These are phyloP conservation scores for Bruchidius siliquastri DNA, from an alignment of 2,888 invertebrate species.

Conservation along the genomic window DNA sequence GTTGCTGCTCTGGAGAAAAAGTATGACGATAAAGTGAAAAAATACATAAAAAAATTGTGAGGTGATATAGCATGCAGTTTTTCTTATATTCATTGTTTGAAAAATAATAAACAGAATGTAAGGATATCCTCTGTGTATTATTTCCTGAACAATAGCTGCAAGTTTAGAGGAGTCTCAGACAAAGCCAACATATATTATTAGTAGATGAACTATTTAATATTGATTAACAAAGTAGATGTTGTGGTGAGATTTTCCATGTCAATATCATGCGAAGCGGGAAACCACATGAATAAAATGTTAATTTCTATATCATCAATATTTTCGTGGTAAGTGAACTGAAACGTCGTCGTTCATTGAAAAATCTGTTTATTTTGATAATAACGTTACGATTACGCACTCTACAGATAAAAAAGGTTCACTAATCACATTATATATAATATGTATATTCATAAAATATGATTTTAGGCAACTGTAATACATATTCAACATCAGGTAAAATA, in stretches of 20 bases:
- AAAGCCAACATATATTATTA: too few relatives aligned
- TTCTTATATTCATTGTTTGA: not conserved
- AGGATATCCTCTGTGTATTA: too few relatives aligned
- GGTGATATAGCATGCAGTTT: not conserved
- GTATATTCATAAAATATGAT: not conserved
- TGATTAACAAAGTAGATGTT: too few relatives aligned
- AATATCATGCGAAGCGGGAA: too few relatives aligned
- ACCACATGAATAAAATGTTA: too few relatives aligned
- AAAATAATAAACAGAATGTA: not conserved
- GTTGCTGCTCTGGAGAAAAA: constrained; percentile 17
- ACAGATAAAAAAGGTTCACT: not conserved
- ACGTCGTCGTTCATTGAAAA: not conserved
- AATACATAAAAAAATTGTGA: constrained; percentile 3
- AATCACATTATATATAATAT: not conserved
- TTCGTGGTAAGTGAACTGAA: not conserved
- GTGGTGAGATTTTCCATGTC: too few relatives aligned
- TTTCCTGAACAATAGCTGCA: too few relatives aligned
- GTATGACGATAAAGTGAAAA: constrained; percentile 16
- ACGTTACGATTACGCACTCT: not conserved
- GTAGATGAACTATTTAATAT: too few relatives aligned
- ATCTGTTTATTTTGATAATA: not conserved
- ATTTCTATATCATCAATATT: too few relatives aligned
- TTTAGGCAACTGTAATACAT: not conserved
- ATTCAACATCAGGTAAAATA: not conserved
- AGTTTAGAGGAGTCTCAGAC: too few relatives aligned